Conservation (phyloP, 2,888 invertebrate genomes). For the Selenia dentaria region DNA sequence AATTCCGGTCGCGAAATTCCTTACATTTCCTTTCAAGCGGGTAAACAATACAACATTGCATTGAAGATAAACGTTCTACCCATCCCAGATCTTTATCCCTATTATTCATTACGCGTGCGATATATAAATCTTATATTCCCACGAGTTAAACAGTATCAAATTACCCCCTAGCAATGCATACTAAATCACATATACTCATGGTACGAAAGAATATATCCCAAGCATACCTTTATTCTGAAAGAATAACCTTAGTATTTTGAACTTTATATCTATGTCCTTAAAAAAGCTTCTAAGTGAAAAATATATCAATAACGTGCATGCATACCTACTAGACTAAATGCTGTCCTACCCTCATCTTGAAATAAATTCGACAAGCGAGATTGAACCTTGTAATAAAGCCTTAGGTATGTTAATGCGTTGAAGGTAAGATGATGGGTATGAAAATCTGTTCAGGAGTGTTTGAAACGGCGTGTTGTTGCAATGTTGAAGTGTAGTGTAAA, state of each 20-base stretch:
- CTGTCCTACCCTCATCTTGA: not conserved
- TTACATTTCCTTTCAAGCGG: too few species aligned
- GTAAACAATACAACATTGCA: too few species aligned
- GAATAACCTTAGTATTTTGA: conserved; percentile 28
- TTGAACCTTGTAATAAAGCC: conserved; percentile 28
- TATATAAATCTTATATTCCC: conserved; percentile 63
- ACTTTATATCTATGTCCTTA: too few species aligned
- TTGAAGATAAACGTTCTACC: conserved; percentile 14
- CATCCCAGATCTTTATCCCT: conserved; percentile 31
- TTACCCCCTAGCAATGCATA: conserved; percentile 45
- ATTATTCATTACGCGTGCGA: conserved; percentile 50
- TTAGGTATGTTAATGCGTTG: conserved; percentile 25
- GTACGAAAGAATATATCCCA: too few species aligned
- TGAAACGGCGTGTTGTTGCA: conserved; percentile 67
- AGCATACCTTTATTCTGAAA: conserved; percentile 36
- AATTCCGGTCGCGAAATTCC: too few species aligned
- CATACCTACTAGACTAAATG: not conserved
- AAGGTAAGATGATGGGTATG: conserved; percentile 42
- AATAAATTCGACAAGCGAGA: conserved; percentile 23
- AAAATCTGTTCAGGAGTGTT: conserved; percentile 75
- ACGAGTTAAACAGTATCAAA: conserved; percentile 74
- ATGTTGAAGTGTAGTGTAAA: not conserved
- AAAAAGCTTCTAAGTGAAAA: too few species aligned
- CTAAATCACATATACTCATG: conserved; percentile 3
- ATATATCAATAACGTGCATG: not conserved